These are phyloP conservation scores for Donacobius atricapilla DNA, from an alignment of 2,113 vertebrate species.

Conservation along the genomic window DNA sequence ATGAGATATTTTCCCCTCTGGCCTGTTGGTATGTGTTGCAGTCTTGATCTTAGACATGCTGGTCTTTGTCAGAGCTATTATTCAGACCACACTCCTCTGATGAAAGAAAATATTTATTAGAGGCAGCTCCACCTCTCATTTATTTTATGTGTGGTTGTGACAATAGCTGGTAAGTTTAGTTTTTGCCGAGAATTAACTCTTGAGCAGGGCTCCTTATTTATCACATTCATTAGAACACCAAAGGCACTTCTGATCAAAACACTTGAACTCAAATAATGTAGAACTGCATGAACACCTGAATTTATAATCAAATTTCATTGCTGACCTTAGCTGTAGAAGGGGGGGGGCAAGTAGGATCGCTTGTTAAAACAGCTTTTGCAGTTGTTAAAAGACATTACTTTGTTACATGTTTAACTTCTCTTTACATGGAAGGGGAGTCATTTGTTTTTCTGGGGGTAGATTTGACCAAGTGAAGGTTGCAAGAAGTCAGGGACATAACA, in stretches of 20 bases:
- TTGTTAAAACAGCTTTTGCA: not conserved
- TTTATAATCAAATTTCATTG: not conserved
- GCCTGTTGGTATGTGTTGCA: not conserved
- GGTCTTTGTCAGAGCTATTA: slow-evolving; percentile 17
- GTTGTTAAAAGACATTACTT: not conserved
- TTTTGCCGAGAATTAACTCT: not conserved
- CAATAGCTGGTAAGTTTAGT: not conserved
- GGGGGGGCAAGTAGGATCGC: not conserved
- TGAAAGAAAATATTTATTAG: slow-evolving; percentile 17
- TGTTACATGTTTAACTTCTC: not conserved
- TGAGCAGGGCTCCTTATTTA: not conserved
- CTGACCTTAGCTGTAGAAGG: not conserved
- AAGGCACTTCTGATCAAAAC: not conserved
- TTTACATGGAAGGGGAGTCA: not conserved
- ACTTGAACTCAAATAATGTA: not conserved
- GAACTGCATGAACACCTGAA: not conserved
- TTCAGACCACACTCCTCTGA: not conserved
- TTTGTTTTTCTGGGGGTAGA: not conserved
- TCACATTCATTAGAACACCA: not conserved
- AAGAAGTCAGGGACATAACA: not conserved
- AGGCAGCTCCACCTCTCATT: not conserved
- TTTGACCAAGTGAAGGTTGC: not conserved
- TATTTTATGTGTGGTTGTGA: not conserved
- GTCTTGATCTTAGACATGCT: not conserved
- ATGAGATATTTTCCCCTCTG: not conserved